Evolutionary conservation across 1,140 invertebrate genomes (phyloP), one percentile per base, ranked within the genome.

Genomic region (Listronotus oregonensis): DNA sequence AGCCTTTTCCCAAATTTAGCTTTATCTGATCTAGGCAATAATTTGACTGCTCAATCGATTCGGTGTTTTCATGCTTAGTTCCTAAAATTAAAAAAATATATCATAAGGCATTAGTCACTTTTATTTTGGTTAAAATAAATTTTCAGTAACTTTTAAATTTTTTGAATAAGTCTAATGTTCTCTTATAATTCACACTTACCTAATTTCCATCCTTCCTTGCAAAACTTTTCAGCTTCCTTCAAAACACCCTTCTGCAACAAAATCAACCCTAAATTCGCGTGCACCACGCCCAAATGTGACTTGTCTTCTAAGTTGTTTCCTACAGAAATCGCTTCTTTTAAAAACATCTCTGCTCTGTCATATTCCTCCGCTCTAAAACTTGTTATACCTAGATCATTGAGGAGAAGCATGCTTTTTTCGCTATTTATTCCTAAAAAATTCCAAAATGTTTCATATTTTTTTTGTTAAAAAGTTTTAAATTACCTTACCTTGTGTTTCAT

Each of bases 301-400:
- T 88, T 86, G 27, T 91, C 85, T 14, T 82, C 80, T 12, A 90
- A 75, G 69, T 80, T 79, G 73, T 82, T 83, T 7, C 89, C 91
- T 64, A 90, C 77, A 68, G 85, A 77, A 52, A 90, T 83, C 5
- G 93, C 94, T 79, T 88, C 80, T 67, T 85, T 81, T 43, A 96
- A 83, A 75, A 88, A 89, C 31, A 82, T 72, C 69, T 91, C 84
- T 32, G 94, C 91, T 65, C 85, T 81, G 44, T 88, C 84, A 65
- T 87, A 81, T 64, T 92, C 84, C 64, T 88, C 81, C 81, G 80
- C 81, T 72, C 85, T 70, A 80, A 85, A 87, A 65, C 85, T 86
- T 11, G 91, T 84, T 46, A 89, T 90, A 37, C 90, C 94, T 59
- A 96, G 82, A 78, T 96, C 92, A 84, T 95, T 96, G 7, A 96